Evolutionary conservation across 2,113 vertebrate genomes (phyloP).

Genomic region (Urocynchramus pylzowi): DNA sequence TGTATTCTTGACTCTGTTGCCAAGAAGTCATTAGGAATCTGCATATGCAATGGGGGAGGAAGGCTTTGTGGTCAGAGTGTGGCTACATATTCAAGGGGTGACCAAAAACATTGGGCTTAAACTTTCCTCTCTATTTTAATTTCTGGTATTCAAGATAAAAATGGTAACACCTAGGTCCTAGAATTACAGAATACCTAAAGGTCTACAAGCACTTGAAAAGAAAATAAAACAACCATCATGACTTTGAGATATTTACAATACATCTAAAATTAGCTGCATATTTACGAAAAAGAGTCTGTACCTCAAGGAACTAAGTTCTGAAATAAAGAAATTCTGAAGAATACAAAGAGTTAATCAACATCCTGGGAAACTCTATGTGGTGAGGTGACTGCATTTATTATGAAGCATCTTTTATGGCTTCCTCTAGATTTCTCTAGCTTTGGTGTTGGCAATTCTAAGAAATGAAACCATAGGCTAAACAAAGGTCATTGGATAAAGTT

Average conservation of each 20-base stretch:
- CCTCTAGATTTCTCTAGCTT: background rate
- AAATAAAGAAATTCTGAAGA: background rate
- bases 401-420: background rate
- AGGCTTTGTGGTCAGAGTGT: background rate
- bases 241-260: background rate
- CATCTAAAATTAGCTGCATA: background rate
- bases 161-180: background rate
- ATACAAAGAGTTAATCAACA: background rate
- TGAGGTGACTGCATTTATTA: background rate
- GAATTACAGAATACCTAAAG: background rate
- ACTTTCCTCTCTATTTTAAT: background rate
- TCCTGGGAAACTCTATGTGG: background rate
- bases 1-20: background rate
- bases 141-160: background rate
- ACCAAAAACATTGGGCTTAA: background rate
- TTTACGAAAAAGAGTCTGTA: background rate
- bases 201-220: background rate
- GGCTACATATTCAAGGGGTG: background rate
- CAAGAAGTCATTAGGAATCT: background rate
- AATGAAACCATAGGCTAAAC: conserved; percentile 9
- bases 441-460: background rate
- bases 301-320: background rate
- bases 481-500: conserved; percentile 29
- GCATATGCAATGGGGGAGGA: background rate
- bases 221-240: background rate